Conservation (phyloP, 2,113 vertebrate genomes). For the Ptilorrhoa leucosticta region DNA sequence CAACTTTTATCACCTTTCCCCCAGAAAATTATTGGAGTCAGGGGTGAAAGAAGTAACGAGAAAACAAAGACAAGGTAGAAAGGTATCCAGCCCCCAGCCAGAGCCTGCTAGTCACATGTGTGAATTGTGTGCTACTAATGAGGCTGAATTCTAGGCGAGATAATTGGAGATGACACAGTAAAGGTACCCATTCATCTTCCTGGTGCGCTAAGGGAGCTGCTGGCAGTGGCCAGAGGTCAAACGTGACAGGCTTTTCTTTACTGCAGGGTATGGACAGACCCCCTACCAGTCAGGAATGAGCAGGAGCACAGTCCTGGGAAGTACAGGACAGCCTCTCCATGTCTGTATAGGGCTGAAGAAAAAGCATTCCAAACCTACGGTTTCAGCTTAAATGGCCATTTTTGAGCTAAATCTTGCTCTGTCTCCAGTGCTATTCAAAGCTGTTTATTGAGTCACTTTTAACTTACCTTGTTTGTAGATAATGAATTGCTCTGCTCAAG, state of each 20-base stretch:
- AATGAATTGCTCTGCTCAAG: neutral
- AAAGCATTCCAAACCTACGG: neutral
- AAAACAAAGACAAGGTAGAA: neutral
- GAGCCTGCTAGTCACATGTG: fast-evolving
- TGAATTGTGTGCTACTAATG: neutral
- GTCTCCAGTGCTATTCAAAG: neutral
- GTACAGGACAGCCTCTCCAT: neutral
- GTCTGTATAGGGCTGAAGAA: neutral
- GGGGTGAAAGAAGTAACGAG: neutral
- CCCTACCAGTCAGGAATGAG: neutral
- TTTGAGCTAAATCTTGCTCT: neutral
- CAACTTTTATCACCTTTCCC: neutral
- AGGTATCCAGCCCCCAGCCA: neutral
- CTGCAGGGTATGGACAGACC: fast-evolving
- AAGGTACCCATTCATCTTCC: neutral
- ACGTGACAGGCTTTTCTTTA: neutral
- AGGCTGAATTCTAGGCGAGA: neutral
- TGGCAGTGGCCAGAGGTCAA: neutral
- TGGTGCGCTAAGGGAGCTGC: neutral
- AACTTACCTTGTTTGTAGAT: neutral
- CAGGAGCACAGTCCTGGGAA: neutral
- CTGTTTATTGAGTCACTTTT: neutral
- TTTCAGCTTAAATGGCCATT: neutral
- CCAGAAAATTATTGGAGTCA: neutral
- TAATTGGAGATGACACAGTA: neutral